A percentile compares a stretch with the other conserved stretches of the same genome.
These are phyloP conservation scores for Lamproptera curius DNA, from an alignment of 2,888 invertebrate genomes.

Conservation along the genomic window DNA sequence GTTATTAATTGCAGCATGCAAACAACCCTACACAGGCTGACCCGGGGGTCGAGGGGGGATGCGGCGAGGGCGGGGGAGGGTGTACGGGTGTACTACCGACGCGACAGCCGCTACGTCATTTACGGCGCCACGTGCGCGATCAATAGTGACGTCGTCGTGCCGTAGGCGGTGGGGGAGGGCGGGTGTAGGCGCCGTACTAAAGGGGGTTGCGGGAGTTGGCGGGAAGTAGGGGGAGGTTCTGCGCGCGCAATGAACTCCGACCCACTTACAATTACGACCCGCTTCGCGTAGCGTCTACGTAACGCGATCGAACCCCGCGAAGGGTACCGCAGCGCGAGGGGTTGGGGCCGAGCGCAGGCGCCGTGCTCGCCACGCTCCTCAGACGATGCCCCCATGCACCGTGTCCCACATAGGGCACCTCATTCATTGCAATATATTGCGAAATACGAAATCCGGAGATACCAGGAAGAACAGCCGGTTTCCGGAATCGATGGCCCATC, in stretches of 20 bases:
- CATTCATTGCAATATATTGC: slow-evolving; percentile 37
- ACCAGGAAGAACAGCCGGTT: too few relatives aligned
- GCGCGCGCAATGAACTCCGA: slow-evolving; percentile 65
- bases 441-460: slow-evolving; percentile 23
- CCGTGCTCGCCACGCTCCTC: slow-evolving; percentile 31
- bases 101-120: slow-evolving; percentile 64
- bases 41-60: slow-evolving; percentile 24
- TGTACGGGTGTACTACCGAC: slow-evolving; percentile 54
- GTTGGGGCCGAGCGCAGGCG: slow-evolving; percentile 43
- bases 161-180: slow-evolving; percentile 27
- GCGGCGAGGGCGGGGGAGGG: slow-evolving; percentile 33
- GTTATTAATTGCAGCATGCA: slow-evolving; percentile 46
- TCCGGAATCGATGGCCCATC: too few relatives aligned
- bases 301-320: slow-evolving; percentile 58
- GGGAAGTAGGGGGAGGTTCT: slow-evolving; percentile 24
- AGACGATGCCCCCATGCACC: slow-evolving; percentile 40
- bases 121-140: slow-evolving; percentile 74
- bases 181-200: slow-evolving; percentile 23
- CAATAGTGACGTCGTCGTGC: slow-evolving; percentile 72
- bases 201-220: slow-evolving; percentile 18
- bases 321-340: slow-evolving; percentile 32
- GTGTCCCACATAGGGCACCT: slow-evolving; percentile 40
- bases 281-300: slow-evolving; percentile 70
- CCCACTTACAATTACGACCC: slow-evolving; percentile 70
- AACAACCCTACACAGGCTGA: slow-evolving; percentile 31